Evolutionary conservation across 2,888 invertebrate species (phyloP).

Genomic region (Drosophila mimetica): DNA sequence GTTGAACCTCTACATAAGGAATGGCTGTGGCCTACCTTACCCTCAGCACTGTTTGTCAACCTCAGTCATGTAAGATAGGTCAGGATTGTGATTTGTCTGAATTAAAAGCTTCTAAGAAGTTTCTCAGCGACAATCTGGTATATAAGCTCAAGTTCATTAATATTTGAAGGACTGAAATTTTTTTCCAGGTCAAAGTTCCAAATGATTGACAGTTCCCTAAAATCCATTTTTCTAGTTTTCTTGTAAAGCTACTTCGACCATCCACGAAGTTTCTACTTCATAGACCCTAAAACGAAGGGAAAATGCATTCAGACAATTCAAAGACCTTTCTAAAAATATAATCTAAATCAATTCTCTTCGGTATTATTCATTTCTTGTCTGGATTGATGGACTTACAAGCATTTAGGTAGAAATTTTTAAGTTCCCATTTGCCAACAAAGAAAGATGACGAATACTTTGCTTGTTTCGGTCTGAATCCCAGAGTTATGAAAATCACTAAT

Average conservation of each 20-base stretch:
- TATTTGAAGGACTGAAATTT: conserved; percentile 29
- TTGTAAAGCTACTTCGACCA: too few species aligned
- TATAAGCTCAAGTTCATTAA: conserved; percentile 22
- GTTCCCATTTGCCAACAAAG: neutral
- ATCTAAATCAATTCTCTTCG: neutral
- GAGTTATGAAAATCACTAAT: too few species aligned
- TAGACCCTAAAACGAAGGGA: conserved; percentile 24
- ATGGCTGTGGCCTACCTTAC: conserved; percentile 48
- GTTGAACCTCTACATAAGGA: neutral
- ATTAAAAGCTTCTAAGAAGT: rapidly evolving
- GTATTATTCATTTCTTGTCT: neutral
- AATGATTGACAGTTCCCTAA: rapidly evolving
- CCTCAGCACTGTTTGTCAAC: conserved; percentile 37
- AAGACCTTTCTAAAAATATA: too few species aligned
- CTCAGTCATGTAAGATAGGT: conserved; percentile 42
- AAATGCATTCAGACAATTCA: too few species aligned
- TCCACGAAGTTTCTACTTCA: conserved; percentile 24
- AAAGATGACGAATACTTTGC: neutral
- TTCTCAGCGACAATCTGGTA: conserved; percentile 2
- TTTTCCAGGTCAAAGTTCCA: conserved; percentile 45
- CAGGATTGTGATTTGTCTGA: conserved; percentile 49
- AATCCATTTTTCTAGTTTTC: too few species aligned
- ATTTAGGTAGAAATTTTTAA: neutral
- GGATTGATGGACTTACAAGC: conserved; percentile 2
- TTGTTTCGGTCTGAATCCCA: too few species aligned